Percentiles rank a stretch among this genome's conserved stretches.
Evolutionary conservation across 2,888 invertebrate genomes (phyloP).

Genomic region (Meta bourneti): DNA sequence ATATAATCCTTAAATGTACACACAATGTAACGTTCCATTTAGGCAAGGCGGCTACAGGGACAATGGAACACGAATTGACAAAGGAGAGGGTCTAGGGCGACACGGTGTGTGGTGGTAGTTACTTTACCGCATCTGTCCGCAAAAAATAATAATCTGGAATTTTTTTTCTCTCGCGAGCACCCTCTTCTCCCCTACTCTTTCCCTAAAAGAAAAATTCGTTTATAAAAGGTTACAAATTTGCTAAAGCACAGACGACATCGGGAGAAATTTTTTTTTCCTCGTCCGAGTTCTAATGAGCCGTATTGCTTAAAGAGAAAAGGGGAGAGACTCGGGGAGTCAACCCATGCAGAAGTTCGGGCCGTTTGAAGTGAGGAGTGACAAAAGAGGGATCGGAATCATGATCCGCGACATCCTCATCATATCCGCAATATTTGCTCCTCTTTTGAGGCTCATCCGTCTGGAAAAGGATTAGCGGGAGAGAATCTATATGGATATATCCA

Average conservation of each 20-base stretch:
- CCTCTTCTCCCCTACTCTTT: background rate
- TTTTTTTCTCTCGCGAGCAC: background rate
- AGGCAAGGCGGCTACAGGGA: conserved; percentile 48
- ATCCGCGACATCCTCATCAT: conserved; percentile 75
- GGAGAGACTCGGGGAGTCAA: conserved; percentile 27
- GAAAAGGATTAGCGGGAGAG: conserved; percentile 67
- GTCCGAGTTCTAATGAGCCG: conserved; percentile 68
- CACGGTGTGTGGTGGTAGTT: conserved; percentile 48
- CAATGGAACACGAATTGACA: conserved; percentile 43
- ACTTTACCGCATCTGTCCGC: conserved; percentile 59
- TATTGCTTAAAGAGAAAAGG: conserved; percentile 47
- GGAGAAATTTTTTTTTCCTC: conserved; percentile 3
- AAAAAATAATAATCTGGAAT: conserved; percentile 43
- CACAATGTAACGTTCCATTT: conserved; percentile 72
- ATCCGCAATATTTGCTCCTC: conserved; percentile 76
- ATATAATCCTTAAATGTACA: conserved; percentile 45
- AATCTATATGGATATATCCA: conserved; percentile 50
- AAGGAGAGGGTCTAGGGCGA: background rate
- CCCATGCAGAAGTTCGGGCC: conserved; percentile 30
- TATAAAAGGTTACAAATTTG: conserved; percentile 72
- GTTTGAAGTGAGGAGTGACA: conserved; percentile 65
- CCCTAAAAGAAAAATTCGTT: conserved; percentile 67
- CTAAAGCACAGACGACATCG: too few species aligned
- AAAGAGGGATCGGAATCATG: conserved; percentile 64
- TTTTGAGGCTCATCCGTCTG: conserved; percentile 48